These are phyloP conservation scores for Onchidella celtica DNA, from an alignment of 2,888 invertebrate genomes.

Conservation along the genomic window DNA sequence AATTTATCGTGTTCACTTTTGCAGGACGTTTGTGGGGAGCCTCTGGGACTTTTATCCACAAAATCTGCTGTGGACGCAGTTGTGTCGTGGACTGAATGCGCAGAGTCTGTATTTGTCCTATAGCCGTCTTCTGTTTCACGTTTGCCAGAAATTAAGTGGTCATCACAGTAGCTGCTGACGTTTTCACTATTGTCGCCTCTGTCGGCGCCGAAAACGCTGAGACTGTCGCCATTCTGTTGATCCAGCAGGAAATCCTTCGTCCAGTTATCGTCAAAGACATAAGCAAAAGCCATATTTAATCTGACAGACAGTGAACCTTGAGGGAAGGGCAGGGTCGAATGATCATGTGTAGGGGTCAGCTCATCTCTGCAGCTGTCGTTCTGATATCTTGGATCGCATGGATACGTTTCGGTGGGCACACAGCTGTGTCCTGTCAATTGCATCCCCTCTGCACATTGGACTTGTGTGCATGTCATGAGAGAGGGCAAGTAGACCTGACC, in stretches of 20 bases:
- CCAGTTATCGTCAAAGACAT: background rate
- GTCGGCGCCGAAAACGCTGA: too few relatives aligned
- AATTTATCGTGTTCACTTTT: too few relatives aligned
- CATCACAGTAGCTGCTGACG: background rate
- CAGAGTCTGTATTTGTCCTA: too few relatives aligned
- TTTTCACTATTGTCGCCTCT: background rate
- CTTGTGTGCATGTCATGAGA: background rate
- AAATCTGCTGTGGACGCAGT: too few relatives aligned
- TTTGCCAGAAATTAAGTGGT: too few relatives aligned
- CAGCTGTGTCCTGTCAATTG: background rate
- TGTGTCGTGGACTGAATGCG: too few relatives aligned
- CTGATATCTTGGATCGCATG: background rate
- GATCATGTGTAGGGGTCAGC: background rate
- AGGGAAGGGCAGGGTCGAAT: background rate
- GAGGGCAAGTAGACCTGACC: conserved; percentile 11
- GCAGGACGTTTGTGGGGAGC: too few relatives aligned
- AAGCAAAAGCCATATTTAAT: conserved; percentile 12
- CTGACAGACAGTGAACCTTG: background rate
- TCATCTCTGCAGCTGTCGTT: background rate
- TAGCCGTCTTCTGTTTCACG: too few relatives aligned
- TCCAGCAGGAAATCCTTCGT: too few relatives aligned
- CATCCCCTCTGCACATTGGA: background rate
- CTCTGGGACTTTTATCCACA: too few relatives aligned
- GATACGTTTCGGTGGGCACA: background rate
- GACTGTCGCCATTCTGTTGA: too few relatives aligned